A percentile compares a stretch with the other conserved stretches of the same genome.
Evolutionary conservation across 2,113 vertebrate species (phyloP).

Genomic region (Epinephelus cyanopodus): DNA sequence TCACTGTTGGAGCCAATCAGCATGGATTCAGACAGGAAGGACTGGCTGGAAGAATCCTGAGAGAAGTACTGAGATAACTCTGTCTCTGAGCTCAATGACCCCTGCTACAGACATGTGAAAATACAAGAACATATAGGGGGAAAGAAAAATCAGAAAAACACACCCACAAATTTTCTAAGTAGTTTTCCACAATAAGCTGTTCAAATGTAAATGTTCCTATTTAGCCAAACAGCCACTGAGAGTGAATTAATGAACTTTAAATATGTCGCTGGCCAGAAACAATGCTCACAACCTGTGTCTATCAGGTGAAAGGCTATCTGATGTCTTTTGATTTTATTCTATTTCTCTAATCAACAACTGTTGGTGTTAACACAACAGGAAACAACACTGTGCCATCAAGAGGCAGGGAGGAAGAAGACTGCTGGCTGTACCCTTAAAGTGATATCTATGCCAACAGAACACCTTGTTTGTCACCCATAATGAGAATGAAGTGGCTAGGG

Average conservation of each 20-base stretch:
- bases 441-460: too few species aligned
- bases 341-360: not conserved
- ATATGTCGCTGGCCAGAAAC: not conserved
- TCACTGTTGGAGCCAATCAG: constrained; percentile 83
- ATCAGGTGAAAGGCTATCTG: not conserved
- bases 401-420: not conserved
- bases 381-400: not conserved
- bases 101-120: constrained; percentile 78
- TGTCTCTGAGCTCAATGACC: constrained; percentile 89
- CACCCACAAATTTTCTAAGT: not conserved
- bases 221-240: not conserved
- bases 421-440: too few species aligned
- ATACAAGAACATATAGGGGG: not conserved
- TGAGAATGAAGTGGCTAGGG: too few species aligned
- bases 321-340: not conserved
- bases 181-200: not conserved
- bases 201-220: not conserved
- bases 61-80: constrained; percentile 93
- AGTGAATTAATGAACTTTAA: not conserved
- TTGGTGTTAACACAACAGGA: not conserved
- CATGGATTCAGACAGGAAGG: constrained; percentile 83
- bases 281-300: not conserved
- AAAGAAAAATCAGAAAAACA: constrained; percentile 4
- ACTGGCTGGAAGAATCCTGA: constrained; percentile 82
- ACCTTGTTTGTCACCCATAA: too few species aligned